Percentiles rank a stretch among this genome's conserved stretches.
Evolutionary conservation across 2,113 vertebrate genomes (phyloP).

Genomic region (Tonatia bakeri): DNA sequence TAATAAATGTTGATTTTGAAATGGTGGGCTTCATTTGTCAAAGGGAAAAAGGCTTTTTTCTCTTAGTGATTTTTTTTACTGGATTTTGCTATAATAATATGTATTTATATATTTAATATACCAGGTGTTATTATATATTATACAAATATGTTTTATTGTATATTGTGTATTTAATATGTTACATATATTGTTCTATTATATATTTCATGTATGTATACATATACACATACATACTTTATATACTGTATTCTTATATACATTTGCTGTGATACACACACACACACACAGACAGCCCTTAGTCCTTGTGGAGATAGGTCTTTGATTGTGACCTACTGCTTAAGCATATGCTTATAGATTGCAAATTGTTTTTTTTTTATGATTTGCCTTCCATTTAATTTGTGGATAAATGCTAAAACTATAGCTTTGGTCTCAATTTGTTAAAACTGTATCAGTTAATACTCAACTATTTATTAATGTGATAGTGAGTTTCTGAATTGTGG

Average conservation of each 20-base stretch:
- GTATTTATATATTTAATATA: neutral
- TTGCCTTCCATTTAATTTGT: neutral
- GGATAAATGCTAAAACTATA: neutral
- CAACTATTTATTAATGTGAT: neutral
- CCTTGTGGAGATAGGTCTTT: neutral
- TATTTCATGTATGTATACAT: neutral
- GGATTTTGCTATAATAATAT: neutral
- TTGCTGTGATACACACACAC: too few relatives aligned
- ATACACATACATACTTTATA: too few relatives aligned
- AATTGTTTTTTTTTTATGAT: neutral
- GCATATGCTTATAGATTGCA: neutral
- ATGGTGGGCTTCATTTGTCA: slow-evolving; percentile 1
- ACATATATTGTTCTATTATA: neutral
- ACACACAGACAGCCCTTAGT: neutral
- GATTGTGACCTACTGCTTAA: neutral
- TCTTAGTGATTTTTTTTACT: neutral
- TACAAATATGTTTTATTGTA: neutral
- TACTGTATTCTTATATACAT: neutral
- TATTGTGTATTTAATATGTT: neutral
- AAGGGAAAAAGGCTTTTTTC: neutral
- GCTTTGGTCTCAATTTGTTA: neutral
- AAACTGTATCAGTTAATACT: neutral
- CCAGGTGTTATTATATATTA: neutral
- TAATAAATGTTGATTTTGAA: slow-evolving; percentile 59
- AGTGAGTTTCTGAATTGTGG: neutral